phyloP scores from a whole-genome alignment of 2,797 vertebrate species.

The Holocentrus rufus region DNA sequence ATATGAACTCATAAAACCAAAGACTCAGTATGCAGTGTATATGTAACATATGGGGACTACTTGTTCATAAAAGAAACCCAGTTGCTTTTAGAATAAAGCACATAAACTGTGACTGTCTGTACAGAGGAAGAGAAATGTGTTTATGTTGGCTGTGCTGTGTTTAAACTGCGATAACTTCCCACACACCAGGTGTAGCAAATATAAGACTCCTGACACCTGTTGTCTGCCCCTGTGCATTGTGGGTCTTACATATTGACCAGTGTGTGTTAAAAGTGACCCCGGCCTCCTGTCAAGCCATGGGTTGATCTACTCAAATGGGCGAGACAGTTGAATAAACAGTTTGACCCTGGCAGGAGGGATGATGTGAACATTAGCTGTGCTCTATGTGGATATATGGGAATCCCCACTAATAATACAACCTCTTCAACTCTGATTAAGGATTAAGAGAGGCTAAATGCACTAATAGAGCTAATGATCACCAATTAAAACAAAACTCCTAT shows the following conservation, averaged over 20 bases:
- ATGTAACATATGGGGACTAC: too few species aligned
- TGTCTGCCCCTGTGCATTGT: conserved; percentile 42
- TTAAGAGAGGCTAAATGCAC: neutral
- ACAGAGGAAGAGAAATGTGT: neutral
- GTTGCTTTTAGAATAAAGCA: too few species aligned
- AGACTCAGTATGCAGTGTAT: neutral
- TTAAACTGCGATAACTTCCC: neutral
- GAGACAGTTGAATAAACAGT: conserved; percentile 39
- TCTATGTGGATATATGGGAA: conserved; percentile 24
- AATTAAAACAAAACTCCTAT: neutral
- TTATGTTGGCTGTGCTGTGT: too few species aligned
- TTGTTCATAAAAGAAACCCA: too few species aligned
- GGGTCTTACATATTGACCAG: conserved; percentile 21
- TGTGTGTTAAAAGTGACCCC: conserved; percentile 26
- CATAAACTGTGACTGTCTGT: neutral
- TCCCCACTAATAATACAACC: conserved; percentile 11
- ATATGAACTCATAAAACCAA: neutral
- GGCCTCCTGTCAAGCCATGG: conserved; percentile 29
- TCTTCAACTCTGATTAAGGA: neutral
- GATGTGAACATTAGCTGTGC: conserved; percentile 19
- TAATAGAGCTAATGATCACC: neutral
- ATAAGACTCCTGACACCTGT: conserved; percentile 29
- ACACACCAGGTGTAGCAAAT: conserved; percentile 8
- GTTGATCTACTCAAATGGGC: conserved; percentile 30
- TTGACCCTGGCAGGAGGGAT: neutral